A percentile compares a stretch with the other conserved stretches of the same genome.
Conservation (phyloP, 2,797 vertebrate species). For the Darevskia mixta region DNA sequence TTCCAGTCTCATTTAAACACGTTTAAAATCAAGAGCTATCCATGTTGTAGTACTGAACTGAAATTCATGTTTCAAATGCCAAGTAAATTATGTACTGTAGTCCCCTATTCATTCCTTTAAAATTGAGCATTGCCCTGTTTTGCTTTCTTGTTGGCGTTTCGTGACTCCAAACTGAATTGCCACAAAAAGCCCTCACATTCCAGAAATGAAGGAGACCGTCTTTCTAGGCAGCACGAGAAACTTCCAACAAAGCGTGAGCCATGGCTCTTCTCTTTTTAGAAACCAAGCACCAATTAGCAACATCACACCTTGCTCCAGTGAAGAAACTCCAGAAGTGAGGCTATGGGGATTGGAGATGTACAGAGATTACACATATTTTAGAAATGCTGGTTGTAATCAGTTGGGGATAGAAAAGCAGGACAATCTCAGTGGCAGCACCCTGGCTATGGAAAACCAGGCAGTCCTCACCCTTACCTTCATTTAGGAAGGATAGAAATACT, state of each 20-base stretch:
- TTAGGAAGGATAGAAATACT: too few species aligned
- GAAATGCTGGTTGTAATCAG: not conserved
- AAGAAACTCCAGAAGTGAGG: not conserved
- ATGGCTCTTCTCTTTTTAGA: not conserved
- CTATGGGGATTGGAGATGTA: not conserved
- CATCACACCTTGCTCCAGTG: not conserved
- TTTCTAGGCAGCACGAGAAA: not conserved
- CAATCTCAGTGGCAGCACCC: too few species aligned
- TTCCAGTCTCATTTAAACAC: not conserved
- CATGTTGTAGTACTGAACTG: not conserved
- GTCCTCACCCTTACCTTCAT: too few species aligned
- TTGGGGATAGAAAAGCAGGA: not conserved
- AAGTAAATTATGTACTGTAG: not conserved
- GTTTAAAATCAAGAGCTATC: not conserved
- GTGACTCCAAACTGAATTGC: not conserved
- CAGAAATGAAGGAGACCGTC: not conserved
- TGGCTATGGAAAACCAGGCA: too few species aligned
- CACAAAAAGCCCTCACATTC: not conserved
- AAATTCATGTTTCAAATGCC: slow-evolving; percentile 48
- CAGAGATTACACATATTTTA: not conserved
- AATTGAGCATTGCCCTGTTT: slow-evolving; percentile 55
- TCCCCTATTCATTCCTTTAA: slow-evolving; percentile 49
- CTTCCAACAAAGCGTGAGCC: not conserved
- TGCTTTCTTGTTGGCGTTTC: slow-evolving; percentile 55
- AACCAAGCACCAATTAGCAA: not conserved